Evolutionary conservation across 2,113 vertebrate genomes (phyloP), one percentile per base, ranked within the genome.

Genomic region (Perognathus longimembris): DNA sequence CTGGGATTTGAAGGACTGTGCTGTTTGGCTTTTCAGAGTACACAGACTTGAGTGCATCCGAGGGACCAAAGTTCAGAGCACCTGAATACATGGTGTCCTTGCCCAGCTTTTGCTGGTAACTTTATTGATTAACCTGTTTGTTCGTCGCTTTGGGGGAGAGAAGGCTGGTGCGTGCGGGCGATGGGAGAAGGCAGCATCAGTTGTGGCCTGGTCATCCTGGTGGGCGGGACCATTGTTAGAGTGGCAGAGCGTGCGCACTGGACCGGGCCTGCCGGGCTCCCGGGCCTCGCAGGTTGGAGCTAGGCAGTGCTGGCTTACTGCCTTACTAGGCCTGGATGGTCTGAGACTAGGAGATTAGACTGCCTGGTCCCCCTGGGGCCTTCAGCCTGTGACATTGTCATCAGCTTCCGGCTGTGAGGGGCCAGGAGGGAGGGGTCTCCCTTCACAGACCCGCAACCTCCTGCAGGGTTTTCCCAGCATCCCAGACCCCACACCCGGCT

Each of bases 41-140:
- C 91, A 95, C 36, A 91, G 91, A 57, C 57, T 36, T 38, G 21
- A 57, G 54, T 63, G 61, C 85, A 32, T 76, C 38, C 10, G 6
- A 30, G 78, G 32, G 70, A 38, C 15, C 91, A 80, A 88, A 95
- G 95, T 92, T 73, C 92, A 94, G 83, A 80, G 64, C 54, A 2
- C 30, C 14, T 4, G 18, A 9, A 36, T 34, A 21, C 63, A 71
- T 30, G 2, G 9, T 2, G 1, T 20, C 64, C 36, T 22, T 10
- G 7, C 26, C 63, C 28, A 22, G 38, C 38, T 11, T 70, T 67
- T 17, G 34, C 28, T 26, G 81, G 21, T 7, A 14, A 18, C 14
- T 1, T 22, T 36, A 32, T 2, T 4, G 73, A 28, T 10, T 34
- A 85, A 4, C 74, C n/a, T 38, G 7, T 38, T 50, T 20, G 3